phyloP scores from a whole-genome alignment of 2,888 invertebrate species.

The Cremastinae sp. region DNA sequence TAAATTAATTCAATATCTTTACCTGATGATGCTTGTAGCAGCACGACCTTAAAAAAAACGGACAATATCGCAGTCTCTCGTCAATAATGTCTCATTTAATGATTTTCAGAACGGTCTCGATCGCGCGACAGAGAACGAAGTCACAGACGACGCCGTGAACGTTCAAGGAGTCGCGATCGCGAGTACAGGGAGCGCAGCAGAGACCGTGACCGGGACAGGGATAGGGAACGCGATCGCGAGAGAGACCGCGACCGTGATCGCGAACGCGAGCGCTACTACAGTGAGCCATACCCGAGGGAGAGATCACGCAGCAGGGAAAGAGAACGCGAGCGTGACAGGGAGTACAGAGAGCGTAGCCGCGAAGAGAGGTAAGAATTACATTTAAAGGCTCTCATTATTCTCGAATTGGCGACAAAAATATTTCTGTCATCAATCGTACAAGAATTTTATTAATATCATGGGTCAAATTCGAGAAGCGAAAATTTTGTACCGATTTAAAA shows the following conservation, averaged over 20 bases:
- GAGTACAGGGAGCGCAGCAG: constrained; percentile 84
- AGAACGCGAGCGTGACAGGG: constrained; percentile 84
- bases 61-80: neutral
- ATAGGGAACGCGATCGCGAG: constrained; percentile 83
- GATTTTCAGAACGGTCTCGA: constrained; percentile 81
- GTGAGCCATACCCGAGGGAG: constrained; percentile 83
- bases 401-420: constrained; percentile 30
- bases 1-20: no score
- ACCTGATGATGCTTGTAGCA: no score
- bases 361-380: constrained; percentile 86
- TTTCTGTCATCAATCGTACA: neutral
- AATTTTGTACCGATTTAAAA: constrained; percentile 3
- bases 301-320: constrained; percentile 92
- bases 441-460: neutral
- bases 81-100: neutral
- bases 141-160: constrained; percentile 86
- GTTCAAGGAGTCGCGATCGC: constrained; percentile 87
- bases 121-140: constrained; percentile 82
- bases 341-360: constrained; percentile 89
- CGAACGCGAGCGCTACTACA: constrained; percentile 82
- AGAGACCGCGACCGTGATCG: constrained; percentile 81
- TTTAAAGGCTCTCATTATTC: constrained; percentile 2
- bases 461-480: constrained; percentile 7
- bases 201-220: constrained; percentile 81
- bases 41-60: neutral